Percentiles rank a stretch among this genome's conserved stretches.
These are phyloP conservation scores for Scaptomyza montana DNA, from an alignment of 1,140 invertebrate genomes.

Conservation along the genomic window DNA sequence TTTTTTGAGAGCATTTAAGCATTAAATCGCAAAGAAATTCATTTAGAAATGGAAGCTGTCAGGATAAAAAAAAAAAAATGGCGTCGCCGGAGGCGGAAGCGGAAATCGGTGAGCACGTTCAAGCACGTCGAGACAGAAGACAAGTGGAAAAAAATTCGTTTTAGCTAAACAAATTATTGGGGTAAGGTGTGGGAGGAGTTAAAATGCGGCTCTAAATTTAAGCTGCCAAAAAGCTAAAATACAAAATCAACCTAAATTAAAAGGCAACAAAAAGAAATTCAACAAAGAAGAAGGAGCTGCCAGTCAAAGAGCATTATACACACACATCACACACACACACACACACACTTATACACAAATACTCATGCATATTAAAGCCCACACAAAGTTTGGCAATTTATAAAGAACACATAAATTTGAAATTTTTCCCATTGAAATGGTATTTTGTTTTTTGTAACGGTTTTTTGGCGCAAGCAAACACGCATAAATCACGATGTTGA, in stretches of 20 bases:
- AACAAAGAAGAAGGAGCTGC: conserved; percentile 2
- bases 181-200: conserved; percentile 11
- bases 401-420: conserved; percentile 70
- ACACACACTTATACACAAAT: conserved; percentile 14
- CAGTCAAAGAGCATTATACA: conserved; percentile 42
- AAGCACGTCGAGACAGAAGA: conserved; percentile 47
- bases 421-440: conserved; percentile 66
- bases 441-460: no score
- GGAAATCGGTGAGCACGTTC: conserved; percentile 64
- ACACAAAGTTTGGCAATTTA: conserved; percentile 57
- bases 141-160: conserved; percentile 30
- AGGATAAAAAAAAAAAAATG: conserved; percentile 37
- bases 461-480: conserved; percentile 63
- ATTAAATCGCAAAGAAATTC: not conserved
- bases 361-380: not conserved
- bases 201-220: conserved; percentile 38
- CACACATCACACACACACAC: conserved; percentile 20
- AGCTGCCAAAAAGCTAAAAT: conserved; percentile 57
- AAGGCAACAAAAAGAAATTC: conserved; percentile 24
- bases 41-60: not conserved
- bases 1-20: not conserved
- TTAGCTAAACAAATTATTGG: conserved; percentile 54
- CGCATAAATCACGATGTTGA: conserved; percentile 58
- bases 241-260: conserved; percentile 56
- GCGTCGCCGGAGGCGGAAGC: conserved; percentile 54